Conservation (phyloP, 2,888 invertebrate genomes). For the Gymnoscelis rufifasciata region DNA sequence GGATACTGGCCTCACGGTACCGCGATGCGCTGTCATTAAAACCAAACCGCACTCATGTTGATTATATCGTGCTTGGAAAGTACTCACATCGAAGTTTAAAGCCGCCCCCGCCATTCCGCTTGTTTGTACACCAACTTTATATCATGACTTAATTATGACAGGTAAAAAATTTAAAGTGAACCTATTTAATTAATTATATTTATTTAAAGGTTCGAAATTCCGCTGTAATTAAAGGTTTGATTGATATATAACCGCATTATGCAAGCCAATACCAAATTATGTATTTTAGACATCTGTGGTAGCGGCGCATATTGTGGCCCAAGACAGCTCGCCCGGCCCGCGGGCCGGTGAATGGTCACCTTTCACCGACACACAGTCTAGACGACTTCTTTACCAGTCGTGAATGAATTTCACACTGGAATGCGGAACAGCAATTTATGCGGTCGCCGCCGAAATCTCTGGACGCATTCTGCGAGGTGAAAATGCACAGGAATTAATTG, state of each 20-base stretch:
- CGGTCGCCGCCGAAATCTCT: conserved; percentile 48
- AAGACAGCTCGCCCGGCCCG: conserved; percentile 45
- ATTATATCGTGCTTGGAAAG: conserved; percentile 75
- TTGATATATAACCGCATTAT: no score
- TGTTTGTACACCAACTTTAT: no score
- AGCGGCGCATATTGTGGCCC: conserved; percentile 49
- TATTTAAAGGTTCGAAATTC: no score
- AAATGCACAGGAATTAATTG: conserved; percentile 57
- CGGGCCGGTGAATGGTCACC: conserved; percentile 74
- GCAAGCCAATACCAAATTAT: conserved; percentile 33
- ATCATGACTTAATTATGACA: no score
- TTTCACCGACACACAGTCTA: conserved; percentile 78
- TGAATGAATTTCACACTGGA: conserved; percentile 74
- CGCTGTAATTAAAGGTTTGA: no score
- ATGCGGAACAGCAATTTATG: conserved; percentile 73
- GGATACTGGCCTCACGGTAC: conserved; percentile 65
- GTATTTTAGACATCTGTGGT: conserved; percentile 56
- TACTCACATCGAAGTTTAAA: conserved; percentile 54
- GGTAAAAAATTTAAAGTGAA: no score
- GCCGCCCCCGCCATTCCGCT: conserved; percentile 30
- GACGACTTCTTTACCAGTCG: conserved; percentile 66
- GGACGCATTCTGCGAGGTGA: conserved; percentile 51
- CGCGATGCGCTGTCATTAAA: conserved; percentile 59
- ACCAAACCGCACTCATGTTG: conserved; percentile 66
- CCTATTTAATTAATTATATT: no score